Base-by-base conservation (phyloP, 2,888 invertebrate species). In the Cecidostiba fungosa region DNA sequence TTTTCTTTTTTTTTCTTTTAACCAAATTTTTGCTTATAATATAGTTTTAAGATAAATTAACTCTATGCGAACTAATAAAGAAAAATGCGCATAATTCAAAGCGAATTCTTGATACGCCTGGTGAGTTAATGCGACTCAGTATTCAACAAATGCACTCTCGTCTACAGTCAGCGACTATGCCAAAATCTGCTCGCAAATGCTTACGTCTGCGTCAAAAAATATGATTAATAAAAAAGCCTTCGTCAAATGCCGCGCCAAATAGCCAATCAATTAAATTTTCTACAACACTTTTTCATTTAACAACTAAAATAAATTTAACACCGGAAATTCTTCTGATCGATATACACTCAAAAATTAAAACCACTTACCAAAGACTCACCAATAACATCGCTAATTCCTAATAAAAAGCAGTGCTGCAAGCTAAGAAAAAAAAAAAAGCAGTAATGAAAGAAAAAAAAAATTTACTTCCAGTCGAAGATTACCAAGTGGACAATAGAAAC, bases 401-500 rank as follows among this genome's bases (percentile, higher is more conserved):
- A 16, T 8, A 74, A n/a, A 73, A 43, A 62, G 10, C 23, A 62
- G 23, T 8, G n/a, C n/a, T 62, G 59, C 59, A 23, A 62, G n/a
- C 32, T 23, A 59, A 47, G 12, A 73, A 74, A 39, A 74, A 26
- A 47, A 6, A 54, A 77, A n/a, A 8, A 32, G 19, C 32, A 70
- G 8, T 3, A 70, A 70, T 32, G 4, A 69, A 32, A 69, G 5
- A 2, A 16, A 70, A 70, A 6, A 36, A 70, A 70, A n/a, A 39
- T 19, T 12, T 72, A 76, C 19, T 76, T 76, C 26, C 50, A 76
- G 74, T 23, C 23, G 43, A 43, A 12, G 23, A n/a, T n/a, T 12
- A 3, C 19, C 73, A 36, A 80, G 2, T 54, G n/a, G 19, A 14
- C 12, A 69, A 5, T 5, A 66, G 16, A 8, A 90, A 93, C 29